Evolutionary conservation across 2,113 vertebrate genomes (phyloP), one percentile per base, ranked within the genome.

Genomic region (Azemiops feae): DNA sequence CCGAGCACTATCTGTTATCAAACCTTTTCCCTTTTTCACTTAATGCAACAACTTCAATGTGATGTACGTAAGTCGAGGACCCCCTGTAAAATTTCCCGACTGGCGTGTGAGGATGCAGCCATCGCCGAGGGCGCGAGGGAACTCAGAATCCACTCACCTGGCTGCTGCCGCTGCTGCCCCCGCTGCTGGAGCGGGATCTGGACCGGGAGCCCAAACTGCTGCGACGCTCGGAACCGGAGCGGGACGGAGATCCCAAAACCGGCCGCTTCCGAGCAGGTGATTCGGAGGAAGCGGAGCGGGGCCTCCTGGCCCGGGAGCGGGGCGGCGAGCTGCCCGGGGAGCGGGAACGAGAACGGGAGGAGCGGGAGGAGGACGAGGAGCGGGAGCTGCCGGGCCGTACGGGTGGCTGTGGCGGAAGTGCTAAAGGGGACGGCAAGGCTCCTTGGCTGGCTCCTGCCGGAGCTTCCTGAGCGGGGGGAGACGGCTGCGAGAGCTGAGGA

Each of bases 281-380:
- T 85, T 93, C 89, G 2, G 92, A 93, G 69, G 96, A 95, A 39
- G 95, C 96, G 25, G 96, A 93, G 74, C 89, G 89, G 55, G 92
- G 55, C 25, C 92, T 93, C 27, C 92, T 90, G 1, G 97, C 94
- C 14, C 88, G 95, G 95, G 97, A 97, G 11, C 50, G 94, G 57
- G 96, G 96, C n/a, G 94, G 94, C 23, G 96, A 97, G 91, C 95
- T 97, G 87, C 96, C 96, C 43, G 94, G 96, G 93, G 97, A 97
- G 45, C n/a, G 93, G 86, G 96, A 97, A 55, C 96, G 96, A 60
- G 97, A 97, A 22, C 95, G 94, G 58, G 97, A 97, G 22, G 74
- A 91, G 5, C 87, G 43, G 58, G 94, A 94, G 16, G 96, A 96
- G 34, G 97, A 96, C 0, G 97, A 97, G 23, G 97, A 96, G 2